Conservation (phyloP, 2,113 vertebrate species). For the Mola mola region DNA sequence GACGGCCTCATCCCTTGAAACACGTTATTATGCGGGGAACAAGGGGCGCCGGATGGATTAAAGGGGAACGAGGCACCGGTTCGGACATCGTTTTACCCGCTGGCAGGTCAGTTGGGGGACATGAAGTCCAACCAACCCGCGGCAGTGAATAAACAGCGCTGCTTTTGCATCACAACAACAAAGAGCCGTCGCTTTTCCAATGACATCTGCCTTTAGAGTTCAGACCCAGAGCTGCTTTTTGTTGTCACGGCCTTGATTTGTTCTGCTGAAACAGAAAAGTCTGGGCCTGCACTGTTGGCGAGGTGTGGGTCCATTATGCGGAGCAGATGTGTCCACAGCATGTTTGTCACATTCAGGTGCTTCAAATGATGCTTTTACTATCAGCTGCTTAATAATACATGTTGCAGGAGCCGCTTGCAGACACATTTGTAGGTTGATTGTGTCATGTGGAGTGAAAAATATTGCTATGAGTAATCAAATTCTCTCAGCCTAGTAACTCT, state of each 20-base stretch:
- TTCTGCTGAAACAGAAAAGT: no score
- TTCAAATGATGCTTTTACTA: conserved; percentile 3
- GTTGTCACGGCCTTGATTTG: conserved; percentile 20
- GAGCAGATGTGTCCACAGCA: conserved; percentile 3
- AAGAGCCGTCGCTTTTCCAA: neutral
- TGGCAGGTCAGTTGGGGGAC: conserved; percentile 71
- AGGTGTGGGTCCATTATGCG: conserved; percentile 24
- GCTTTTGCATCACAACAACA: neutral
- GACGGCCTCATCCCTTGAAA: conserved; percentile 50
- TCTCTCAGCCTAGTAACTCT: conserved; percentile 69
- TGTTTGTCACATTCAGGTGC: conserved; percentile 2
- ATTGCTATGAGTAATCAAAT: conserved; percentile 61
- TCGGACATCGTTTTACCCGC: conserved; percentile 44
- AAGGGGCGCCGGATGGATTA: conserved; percentile 45
- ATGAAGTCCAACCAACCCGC: no score
- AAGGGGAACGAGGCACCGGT: conserved; percentile 72
- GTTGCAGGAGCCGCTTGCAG: neutral
- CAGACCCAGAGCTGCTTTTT: neutral
- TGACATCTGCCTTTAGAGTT: neutral
- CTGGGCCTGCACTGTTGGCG: conserved; percentile 33
- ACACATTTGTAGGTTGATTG: conserved; percentile 27
- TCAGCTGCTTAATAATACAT: neutral
- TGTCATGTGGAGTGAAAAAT: conserved; percentile 62
- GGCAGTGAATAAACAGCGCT: no score
- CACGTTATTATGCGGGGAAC: conserved; percentile 76